Evolutionary conservation across 2,888 invertebrate species (phyloP).

Genomic region (Belgica antarctica): DNA sequence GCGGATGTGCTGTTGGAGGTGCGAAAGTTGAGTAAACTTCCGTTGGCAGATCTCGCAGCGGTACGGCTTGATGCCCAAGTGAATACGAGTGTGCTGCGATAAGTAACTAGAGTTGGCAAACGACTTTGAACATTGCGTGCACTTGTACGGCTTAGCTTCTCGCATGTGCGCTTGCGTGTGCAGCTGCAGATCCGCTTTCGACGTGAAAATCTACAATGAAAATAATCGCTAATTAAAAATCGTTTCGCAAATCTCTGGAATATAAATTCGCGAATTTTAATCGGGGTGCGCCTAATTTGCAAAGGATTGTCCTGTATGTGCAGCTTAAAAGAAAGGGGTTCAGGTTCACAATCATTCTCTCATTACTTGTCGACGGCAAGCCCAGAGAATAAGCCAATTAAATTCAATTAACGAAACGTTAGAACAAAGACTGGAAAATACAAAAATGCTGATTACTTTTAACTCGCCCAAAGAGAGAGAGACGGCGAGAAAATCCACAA

Average conservation of each 20-base stretch:
- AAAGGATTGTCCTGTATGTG: conserved; percentile 8
- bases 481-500: not conserved
- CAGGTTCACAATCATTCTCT: not conserved
- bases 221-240: conserved; percentile 47
- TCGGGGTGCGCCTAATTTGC: too few species aligned
- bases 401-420: conserved; percentile 21
- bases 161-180: conserved; percentile 98
- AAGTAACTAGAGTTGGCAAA: conserved; percentile 99
- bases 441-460: conserved; percentile 8
- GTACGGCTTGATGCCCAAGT: conserved; percentile 98
- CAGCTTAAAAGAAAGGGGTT: not conserved
- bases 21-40: conserved; percentile 98
- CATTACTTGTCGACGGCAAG: not conserved
- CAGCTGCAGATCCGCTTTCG: conserved; percentile 94
- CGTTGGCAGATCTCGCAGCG: conserved; percentile 97
- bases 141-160: conserved; percentile 99
- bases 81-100: conserved; percentile 98
- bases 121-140: conserved; percentile 97
- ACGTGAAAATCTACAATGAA: conserved; percentile 87
- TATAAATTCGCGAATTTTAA: not conserved
- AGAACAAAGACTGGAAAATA: not conserved
- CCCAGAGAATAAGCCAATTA: conserved; percentile 18
- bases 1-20: conserved; percentile 98
- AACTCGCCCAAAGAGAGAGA: not conserved
- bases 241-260: not conserved